phyloP scores from a whole-genome alignment of 35 echinoderm and acorn worm genomes.

The Apostichopus parvimensis region DNA sequence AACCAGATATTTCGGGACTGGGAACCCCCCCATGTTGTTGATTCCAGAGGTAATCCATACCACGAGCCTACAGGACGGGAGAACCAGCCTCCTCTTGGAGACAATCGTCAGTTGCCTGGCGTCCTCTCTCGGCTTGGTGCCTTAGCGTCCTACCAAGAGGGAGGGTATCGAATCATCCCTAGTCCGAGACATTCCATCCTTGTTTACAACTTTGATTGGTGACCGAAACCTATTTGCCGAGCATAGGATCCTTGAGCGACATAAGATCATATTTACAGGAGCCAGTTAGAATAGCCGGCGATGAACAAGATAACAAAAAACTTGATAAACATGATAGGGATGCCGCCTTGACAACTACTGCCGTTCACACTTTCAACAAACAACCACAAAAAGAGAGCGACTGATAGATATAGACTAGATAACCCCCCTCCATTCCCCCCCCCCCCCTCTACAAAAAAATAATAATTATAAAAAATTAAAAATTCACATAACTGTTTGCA shows the following conservation, averaged over 20 bases:
- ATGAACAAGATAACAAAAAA: slow-evolving; percentile 40
- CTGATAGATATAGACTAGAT: background rate
- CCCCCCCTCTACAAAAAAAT: too few species aligned
- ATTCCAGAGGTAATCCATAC: slow-evolving; percentile 46
- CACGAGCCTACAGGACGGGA: slow-evolving; percentile 20
- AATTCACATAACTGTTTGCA: too few species aligned
- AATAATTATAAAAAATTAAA: too few species aligned
- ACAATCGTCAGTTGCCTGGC: slow-evolving; percentile 30
- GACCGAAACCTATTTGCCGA: slow-evolving; percentile 40
- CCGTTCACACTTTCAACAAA: slow-evolving; percentile 20
- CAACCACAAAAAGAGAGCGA: background rate
- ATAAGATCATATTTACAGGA: slow-evolving; percentile 37
- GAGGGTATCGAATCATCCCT: slow-evolving; percentile 27
- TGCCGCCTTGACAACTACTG: background rate
- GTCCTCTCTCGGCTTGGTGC: slow-evolving; percentile 31
- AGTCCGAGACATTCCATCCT: slow-evolving; percentile 20
- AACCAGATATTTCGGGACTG: slow-evolving; percentile 27
- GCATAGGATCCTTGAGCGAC: slow-evolving; percentile 7
- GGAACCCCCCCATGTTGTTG: slow-evolving; percentile 21
- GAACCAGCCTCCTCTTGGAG: slow-evolving; percentile 9
- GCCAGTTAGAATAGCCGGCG: background rate
- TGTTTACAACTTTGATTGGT: slow-evolving; percentile 55
- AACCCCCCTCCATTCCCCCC: background rate
- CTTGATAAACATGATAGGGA: slow-evolving; percentile 33
- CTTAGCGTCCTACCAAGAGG: slow-evolving; percentile 28